Evolutionary conservation across 2,113 vertebrate genomes (phyloP).

Genomic region (Cheirogaleus medius): DNA sequence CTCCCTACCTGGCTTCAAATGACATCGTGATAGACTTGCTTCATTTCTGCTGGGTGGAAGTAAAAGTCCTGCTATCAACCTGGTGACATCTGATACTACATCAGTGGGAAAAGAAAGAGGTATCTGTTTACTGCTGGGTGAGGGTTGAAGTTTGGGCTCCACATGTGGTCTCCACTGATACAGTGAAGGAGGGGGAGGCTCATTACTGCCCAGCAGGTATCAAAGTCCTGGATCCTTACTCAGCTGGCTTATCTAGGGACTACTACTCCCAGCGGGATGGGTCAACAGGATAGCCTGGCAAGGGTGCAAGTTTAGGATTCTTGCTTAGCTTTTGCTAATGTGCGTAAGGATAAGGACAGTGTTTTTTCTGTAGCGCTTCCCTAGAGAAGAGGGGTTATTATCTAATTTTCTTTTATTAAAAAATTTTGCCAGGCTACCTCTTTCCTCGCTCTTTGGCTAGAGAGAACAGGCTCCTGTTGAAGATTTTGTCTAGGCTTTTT

Average conservation of each 20-base stretch:
- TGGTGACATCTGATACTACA: not conserved
- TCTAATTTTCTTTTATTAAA: too few relatives aligned
- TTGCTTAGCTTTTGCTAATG: not conserved
- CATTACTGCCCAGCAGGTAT: not conserved
- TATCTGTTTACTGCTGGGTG: not conserved
- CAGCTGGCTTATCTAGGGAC: not conserved
- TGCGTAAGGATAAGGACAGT: not conserved
- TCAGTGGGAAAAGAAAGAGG: not conserved
- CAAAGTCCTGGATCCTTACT: not conserved
- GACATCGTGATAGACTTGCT: not conserved
- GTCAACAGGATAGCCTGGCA: not conserved
- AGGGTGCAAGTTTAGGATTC: not conserved
- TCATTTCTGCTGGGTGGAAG: not conserved
- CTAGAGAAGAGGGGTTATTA: not conserved
- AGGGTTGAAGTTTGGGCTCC: not conserved
- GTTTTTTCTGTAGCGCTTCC: not conserved
- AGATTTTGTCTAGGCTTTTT: not conserved
- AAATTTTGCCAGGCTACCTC: not conserved
- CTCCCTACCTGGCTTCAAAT: too few relatives aligned
- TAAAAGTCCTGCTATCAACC: not conserved
- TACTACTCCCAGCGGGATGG: not conserved
- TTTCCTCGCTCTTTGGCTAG: not conserved
- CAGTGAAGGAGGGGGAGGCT: not conserved
- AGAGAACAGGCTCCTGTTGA: not conserved
- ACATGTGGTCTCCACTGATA: accelerated